These are phyloP conservation scores for Nesidiocoris tenuis DNA, from an alignment of 2,888 invertebrate genomes.

Conservation along the genomic window DNA sequence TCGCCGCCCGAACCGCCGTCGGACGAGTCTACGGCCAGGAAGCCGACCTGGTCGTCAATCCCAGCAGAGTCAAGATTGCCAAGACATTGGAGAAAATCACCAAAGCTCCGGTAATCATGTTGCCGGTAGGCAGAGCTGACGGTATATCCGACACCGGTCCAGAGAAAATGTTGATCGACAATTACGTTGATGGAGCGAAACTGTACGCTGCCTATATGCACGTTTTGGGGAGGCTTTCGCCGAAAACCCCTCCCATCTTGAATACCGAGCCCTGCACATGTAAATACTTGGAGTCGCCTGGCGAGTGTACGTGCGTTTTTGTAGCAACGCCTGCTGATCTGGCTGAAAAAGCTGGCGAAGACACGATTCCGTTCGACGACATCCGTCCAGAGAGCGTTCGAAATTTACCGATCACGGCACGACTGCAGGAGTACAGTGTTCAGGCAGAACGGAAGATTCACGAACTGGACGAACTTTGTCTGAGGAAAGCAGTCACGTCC, in stretches of 20 bases:
- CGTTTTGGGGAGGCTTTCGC: neutral
- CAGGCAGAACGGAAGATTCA: neutral
- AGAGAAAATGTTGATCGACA: constrained; percentile 20
- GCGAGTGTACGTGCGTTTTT: neutral
- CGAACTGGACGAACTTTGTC: neutral
- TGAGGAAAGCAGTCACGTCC: neutral
- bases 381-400: neutral
- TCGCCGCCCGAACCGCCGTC: constrained; percentile 13
- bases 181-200: constrained; percentile 28
- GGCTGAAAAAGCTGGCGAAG: neutral
- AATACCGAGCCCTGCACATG: neutral
- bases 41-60: constrained; percentile 3
- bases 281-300: neutral
- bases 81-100: constrained; percentile 8
- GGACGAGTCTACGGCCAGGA: constrained; percentile 2
- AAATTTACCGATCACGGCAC: neutral
- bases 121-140: constrained; percentile 4
- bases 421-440: neutral
- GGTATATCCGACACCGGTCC: neutral
- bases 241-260: neutral
- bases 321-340: neutral
- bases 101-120: neutral
- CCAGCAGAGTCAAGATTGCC: constrained; percentile 8
- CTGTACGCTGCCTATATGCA: constrained; percentile 10
- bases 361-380: neutral